These are phyloP conservation scores for Dromaius novaehollandiae DNA, from an alignment of 2,113 vertebrate genomes.

Conservation along the genomic window DNA sequence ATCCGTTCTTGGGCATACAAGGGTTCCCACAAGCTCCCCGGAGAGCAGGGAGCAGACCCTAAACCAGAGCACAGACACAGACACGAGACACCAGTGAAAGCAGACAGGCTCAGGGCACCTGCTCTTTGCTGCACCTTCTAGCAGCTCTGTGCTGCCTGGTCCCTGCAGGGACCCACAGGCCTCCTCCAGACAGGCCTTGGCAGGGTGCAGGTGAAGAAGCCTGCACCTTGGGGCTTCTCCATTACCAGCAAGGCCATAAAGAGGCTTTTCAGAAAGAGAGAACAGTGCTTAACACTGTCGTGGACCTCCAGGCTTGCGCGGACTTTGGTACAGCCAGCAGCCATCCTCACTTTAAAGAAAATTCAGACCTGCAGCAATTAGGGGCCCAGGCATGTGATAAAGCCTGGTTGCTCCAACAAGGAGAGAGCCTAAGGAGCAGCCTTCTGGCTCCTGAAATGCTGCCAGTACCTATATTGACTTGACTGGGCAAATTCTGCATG, in stretches of 20 bases:
- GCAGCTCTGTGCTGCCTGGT: not conserved
- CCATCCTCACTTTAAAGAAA: not conserved
- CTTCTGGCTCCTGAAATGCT: not conserved
- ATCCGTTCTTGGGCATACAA: not conserved
- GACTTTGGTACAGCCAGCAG: not conserved
- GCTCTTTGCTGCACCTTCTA: too few relatives aligned
- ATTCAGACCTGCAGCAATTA: slow-evolving; percentile 3
- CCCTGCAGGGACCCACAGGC: not conserved
- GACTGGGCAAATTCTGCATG: slow-evolving; percentile 45
- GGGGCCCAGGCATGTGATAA: not conserved
- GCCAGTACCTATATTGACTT: slow-evolving; percentile 25
- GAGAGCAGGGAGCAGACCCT: not conserved
- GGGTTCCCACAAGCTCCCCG: not conserved
- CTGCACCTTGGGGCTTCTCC: not conserved
- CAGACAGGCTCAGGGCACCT: not conserved
- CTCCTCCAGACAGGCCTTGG: not conserved
- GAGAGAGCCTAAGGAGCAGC: not conserved
- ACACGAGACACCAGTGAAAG: not conserved
- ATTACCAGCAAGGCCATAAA: not conserved
- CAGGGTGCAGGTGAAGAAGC: not conserved
- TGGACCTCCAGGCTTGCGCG: not conserved
- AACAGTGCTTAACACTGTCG: not conserved
- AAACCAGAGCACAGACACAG: not conserved
- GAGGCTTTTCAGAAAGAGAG: not conserved
- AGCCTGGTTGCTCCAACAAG: not conserved